Evolutionary conservation across 2,888 invertebrate species (phyloP), one percentile per base, ranked within the genome.

Genomic region (Rhodophaea formosa): DNA sequence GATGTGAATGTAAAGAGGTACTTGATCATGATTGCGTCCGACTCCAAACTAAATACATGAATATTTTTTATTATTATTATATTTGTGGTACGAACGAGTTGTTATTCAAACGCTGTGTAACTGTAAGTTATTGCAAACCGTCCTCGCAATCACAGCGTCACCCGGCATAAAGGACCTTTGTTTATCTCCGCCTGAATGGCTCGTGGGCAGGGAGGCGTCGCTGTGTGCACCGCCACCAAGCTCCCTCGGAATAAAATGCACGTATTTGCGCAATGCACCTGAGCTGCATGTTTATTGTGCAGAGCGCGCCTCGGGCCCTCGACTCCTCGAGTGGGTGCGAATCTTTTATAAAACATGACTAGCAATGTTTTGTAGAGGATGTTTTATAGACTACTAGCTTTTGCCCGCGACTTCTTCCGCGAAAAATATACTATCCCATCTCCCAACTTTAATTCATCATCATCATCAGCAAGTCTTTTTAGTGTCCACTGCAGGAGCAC

Each of bases 171-270:
- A 65, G 62, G 66, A 67, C 60, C 72, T 74, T 71, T 75, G 71
- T 76, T 72, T 71, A 70, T 67, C 61, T 67, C 53, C 66, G 62
- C 64, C 61, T 74, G 74, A 77, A 79, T 78, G 69, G 68, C 70
- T 75, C 67, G 63, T 59, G 68, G 65, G 71, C 65, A 62, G 62
- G 67, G 64, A 60, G 63, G 63, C 23, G 3, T 23, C 23, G 59
- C 59, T 61, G 64, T 43, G 58, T 56, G 53, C 60, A 58, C 56
- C n/a, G n/a, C n/a, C n/a, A n/a, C n/a, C n/a, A n/a, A n/a, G n/a
- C 69, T 63, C 67, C 62, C 62, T 54, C 52, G 60, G 65, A 68
- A 70, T 72, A 71, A 72, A 74, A 75, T 70, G 64, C 67, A 62
- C 72, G 69, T 75, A 68, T 74, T 74, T 68, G 69, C 71, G 71